Base-by-base conservation (phyloP, 2,888 invertebrate species). In the Metacarcinus magister region DNA sequence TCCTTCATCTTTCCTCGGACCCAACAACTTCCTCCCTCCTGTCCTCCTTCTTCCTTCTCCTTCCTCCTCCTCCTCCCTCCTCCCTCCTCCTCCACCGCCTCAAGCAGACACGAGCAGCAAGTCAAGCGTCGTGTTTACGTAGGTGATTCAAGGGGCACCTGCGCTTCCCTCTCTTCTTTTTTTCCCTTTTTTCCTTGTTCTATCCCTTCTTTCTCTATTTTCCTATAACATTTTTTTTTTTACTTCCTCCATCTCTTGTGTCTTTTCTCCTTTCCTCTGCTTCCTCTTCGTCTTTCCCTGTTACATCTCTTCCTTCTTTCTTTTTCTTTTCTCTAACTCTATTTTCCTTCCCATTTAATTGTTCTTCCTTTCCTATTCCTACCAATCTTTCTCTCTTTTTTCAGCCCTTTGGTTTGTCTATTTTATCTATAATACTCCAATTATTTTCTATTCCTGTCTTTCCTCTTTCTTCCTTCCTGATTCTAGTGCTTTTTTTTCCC, bases 51-150 rank as follows among this genome's bases (percentile, higher is more conserved):
- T 3, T 67, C 23, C 2, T n/a, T n/a, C 67, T 4, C 23, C 67
- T 2, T 67, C n/a, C n/a, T 67, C 92, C n/a, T 67, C 67, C n/a
- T 67, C n/a, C n/a, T 67, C 92, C n/a, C 91, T 44, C 19, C 44
- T 90, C 7, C 91, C 44, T 44, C 19, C 44, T 46, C 23, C 46
- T n/a, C 44, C 44, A 91, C 5, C 46, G 82, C 32, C 82, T 82
- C 32, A 7, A 82, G 82, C 82, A 32, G 32, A 82, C 82, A 82
- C 28, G 16, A 10, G 82, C 82, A 16, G 82, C 32, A 28, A 82
- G 82, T 82, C 82, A 3, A 82, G 82, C 82, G 32, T 82, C 13
- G 5, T 67, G 67, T 67, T 67, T 23, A 16, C 23, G 23, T 16
- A 5, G 67, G 67, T 67, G 67, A 67, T 67, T 67, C 16, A 67